Conservation (phyloP, 92 coral and sea anemone species). For the Heliopora coerulea region DNA sequence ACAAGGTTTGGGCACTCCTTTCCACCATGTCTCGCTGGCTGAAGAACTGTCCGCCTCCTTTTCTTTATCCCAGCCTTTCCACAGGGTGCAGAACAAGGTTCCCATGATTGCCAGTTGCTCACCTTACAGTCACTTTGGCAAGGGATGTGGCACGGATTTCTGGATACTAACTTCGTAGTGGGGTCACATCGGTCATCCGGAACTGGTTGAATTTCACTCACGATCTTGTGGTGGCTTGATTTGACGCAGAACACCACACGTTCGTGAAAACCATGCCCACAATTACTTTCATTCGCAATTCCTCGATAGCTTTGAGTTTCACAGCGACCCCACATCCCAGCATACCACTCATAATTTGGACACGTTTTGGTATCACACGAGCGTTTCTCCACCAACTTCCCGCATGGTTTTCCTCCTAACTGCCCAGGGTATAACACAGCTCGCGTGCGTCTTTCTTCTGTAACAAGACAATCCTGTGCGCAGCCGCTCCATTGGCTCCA, state of each 20-base stretch:
- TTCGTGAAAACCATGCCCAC: constrained; percentile 15
- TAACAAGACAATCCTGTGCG: constrained; percentile 4
- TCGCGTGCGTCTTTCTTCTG: constrained; percentile 32
- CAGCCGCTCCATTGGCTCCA: constrained; percentile 34
- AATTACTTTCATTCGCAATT: not conserved
- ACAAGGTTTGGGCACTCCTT: not conserved
- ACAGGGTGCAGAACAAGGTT: constrained; percentile 19
- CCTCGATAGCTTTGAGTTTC: not conserved
- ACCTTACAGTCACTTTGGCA: constrained; percentile 26
- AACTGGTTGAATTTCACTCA: constrained; percentile 21
- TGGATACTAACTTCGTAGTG: constrained; percentile 12
- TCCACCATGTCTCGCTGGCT: not conserved
- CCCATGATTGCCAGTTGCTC: constrained; percentile 29
- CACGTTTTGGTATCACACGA: not conserved
- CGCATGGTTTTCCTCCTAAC: constrained; percentile 31
- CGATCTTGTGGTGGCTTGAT: not conserved
- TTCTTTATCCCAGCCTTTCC: constrained; percentile 6
- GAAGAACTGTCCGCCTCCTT: not conserved
- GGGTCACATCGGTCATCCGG: not conserved
- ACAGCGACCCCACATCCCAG: constrained; percentile 8
- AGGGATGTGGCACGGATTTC: constrained; percentile 3
- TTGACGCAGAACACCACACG: constrained; percentile 18
- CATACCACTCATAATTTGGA: constrained; percentile 20
- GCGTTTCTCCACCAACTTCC: constrained; percentile 25
- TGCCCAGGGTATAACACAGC: constrained; percentile 12